Evolutionary conservation across 53 echinoderm and acorn worm genomes (phyloP), one percentile per base, ranked within the genome.

Genomic region (Antedon mediterranea): DNA sequence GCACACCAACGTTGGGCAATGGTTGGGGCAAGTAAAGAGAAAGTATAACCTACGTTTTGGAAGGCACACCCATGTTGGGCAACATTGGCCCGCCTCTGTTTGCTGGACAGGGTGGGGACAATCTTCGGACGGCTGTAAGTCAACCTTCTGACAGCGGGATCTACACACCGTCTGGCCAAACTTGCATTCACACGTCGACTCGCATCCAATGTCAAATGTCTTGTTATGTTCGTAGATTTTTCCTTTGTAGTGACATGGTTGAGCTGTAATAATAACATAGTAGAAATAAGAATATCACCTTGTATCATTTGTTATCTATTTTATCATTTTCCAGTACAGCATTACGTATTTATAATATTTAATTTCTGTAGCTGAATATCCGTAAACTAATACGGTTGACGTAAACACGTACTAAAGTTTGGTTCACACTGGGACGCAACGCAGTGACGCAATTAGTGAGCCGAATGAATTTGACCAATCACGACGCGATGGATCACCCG

Each of bases 1-100:
- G 71, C 93, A 93, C 14, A 83, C 81, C 98, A 93, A 93, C 77
- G 90, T 77, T 20, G 88, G 98, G 43, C 98, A 98, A 81, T n/a
- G n/a, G n/a, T n/a, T n/a, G n/a, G 4, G 37, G 4, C 11, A 37
- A 6, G 11, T 37, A 37, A 37, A 37, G 6, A 37, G 11, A 37
- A 37, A n/a, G n/a, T n/a, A 37, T 37, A 4, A 57, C 74, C 32
- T 41, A 98, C 98, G 90, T 71, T 86, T 90, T 11, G 98, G 92
- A 75, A 93, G 85, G 71, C 93, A 93, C 14, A 83, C 81, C 98
- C 93, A 93, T 77, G 90, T 77, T 20, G 88, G 98, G 43, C 98
- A 98, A 81, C 98, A 97, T 32, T 90, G 82, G 9, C 90, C 88
- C 73, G 90, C 84, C 32, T 93, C 85, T 15, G 98, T 88, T 27